phyloP scores from a whole-genome alignment of 1,140 invertebrate species.

The Drosophila tropicalis region DNA sequence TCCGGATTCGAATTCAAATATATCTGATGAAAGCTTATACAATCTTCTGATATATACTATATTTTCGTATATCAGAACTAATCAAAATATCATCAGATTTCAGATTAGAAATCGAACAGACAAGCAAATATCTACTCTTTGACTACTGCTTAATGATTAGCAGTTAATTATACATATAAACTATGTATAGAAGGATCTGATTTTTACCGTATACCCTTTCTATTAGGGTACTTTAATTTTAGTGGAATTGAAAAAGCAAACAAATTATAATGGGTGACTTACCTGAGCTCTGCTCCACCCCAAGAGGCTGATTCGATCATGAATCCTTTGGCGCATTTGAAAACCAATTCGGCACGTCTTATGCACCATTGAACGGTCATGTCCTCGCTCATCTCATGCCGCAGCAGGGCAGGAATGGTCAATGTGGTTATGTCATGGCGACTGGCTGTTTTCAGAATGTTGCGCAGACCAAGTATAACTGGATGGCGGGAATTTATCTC shows the following conservation, averaged over 20 bases:
- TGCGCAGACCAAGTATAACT: constrained; percentile 96
- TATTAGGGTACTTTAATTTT: neutral
- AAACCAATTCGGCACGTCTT: constrained; percentile 96
- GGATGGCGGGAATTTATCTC: constrained; percentile 98
- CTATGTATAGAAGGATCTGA: neutral
- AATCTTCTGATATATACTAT: too few species aligned
- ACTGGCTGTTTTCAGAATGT: constrained; percentile 97
- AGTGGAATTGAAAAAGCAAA: neutral
- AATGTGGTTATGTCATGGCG: constrained; percentile 96
- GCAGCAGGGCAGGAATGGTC: constrained; percentile 95
- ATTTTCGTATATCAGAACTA: too few species aligned
- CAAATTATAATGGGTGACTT: constrained; percentile 80
- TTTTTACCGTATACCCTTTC: neutral
- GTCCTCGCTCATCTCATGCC: constrained; percentile 98
- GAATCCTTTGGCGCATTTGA: constrained; percentile 99
- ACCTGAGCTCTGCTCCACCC: constrained; percentile 92
- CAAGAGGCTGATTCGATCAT: constrained; percentile 98
- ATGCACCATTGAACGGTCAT: constrained; percentile 99
- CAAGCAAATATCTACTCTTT: too few species aligned
- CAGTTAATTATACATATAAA: neutral
- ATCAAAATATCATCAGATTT: too few species aligned
- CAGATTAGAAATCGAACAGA: too few species aligned
- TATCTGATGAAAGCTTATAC: too few species aligned
- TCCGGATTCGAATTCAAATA: too few species aligned
- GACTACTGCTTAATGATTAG: too few species aligned